Conservation (phyloP, 2,888 invertebrate genomes). For the Caenorhabditis macrosperma region DNA sequence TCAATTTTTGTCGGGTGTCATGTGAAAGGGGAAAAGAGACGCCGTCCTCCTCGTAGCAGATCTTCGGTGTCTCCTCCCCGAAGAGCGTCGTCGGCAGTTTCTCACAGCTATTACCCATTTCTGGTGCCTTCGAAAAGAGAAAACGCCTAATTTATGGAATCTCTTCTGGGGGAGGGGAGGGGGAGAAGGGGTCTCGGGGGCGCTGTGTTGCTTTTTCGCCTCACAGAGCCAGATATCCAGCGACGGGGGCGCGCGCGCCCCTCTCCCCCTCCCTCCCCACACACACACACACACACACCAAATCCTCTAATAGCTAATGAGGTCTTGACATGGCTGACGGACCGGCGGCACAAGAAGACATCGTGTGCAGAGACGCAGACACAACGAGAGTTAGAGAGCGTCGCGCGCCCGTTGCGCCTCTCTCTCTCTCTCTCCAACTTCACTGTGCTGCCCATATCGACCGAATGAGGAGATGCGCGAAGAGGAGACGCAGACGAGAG, state of each 20-base stretch:
- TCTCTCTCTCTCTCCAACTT: slow-evolving; percentile 1
- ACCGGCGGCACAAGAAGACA: slow-evolving; percentile 1
- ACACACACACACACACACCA: background rate
- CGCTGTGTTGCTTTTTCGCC: background rate
- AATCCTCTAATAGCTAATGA: slow-evolving; percentile 55
- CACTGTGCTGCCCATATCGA: slow-evolving; percentile 35
- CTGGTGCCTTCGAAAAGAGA: background rate
- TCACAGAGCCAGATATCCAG: slow-evolving; percentile 12
- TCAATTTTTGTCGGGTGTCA: slow-evolving; percentile 41
- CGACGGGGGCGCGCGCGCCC: slow-evolving; percentile 10
- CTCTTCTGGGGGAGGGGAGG: background rate
- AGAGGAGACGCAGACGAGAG: slow-evolving; percentile 34
- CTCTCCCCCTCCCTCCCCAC: slow-evolving; percentile 7
- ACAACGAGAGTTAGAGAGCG: too few relatives aligned
- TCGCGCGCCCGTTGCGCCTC: background rate
- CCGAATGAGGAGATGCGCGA: slow-evolving; percentile 41
- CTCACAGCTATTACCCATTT: background rate
- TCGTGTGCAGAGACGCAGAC: slow-evolving; percentile 41
- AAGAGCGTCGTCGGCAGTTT: background rate
- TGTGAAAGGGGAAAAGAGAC: slow-evolving; percentile 14
- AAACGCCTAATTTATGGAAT: background rate
- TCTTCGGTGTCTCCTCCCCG: background rate
- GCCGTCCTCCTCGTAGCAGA: background rate
- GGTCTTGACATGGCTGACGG: slow-evolving; percentile 51
- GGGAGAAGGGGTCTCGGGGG: slow-evolving; percentile 3